Evolutionary conservation across 2,888 invertebrate species (phyloP), one percentile per base, ranked within the genome.

Genomic region (Drosophila algonquin): DNA sequence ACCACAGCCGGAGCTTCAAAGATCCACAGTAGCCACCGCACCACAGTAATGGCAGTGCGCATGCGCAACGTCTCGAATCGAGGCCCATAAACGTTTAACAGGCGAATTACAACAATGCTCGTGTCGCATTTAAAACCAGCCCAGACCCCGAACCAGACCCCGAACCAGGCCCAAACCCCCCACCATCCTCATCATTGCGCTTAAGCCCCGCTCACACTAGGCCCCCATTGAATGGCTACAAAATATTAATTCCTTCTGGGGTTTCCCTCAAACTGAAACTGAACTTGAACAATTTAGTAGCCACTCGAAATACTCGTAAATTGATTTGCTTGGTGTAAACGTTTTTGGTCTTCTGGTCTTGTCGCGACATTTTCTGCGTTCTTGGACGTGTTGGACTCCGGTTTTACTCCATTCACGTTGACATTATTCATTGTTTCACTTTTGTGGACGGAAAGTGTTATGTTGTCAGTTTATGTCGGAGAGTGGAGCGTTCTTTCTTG

Each of bases 401-500:
- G 68, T 73, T 53, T 61, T 75, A 21, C 2, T 3, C 52, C 63
- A 60, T 44, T 81, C 74, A 73, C 67, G 63, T 63, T 73, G 56
- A 79, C 70, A 79, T 74, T 68, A 56, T 63, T 63, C 32, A 61
- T 67, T 77, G 65, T 48, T 54, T 45, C 69, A 62, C 50, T 52
- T 56, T 51, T n/a, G 47, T 44, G 50, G 24, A 12, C 68, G 10
- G 35, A 35, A 16, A 67, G 68, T 58, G 60, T 40, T 30, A 27
- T 54, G 65, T 50, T 54, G 72, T 64, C 64, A 14, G 57, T 69
- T 45, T 27, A 48, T 59, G 64, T 55, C 44, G 48, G 62, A 54
- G 71, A 75, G 68, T 32, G 5, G 57, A 51, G 60, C 62, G 64
- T 87, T 83, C 88, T 85, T 86, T 68, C 68, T 59, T 48, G 32